Percentiles rank a stretch among this genome's conserved stretches.
Evolutionary conservation across 1,140 invertebrate species (phyloP).

Genomic region (Drosophila dunni): DNA sequence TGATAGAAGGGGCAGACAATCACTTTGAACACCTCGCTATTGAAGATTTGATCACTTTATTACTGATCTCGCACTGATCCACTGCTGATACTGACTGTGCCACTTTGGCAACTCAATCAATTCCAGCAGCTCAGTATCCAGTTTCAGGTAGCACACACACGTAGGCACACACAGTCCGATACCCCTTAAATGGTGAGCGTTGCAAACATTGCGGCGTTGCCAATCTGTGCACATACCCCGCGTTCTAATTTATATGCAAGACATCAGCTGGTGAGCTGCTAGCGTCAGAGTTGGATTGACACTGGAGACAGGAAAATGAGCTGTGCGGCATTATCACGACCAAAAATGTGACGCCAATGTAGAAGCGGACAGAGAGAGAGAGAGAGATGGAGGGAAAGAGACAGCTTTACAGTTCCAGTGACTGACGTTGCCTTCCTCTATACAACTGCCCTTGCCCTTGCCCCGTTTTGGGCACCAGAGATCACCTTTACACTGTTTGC

Average conservation of each 20-base stretch:
- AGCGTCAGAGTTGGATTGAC: conserved; percentile 64
- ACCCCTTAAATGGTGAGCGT: conserved; percentile 22
- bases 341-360: conserved; percentile 79
- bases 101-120: conserved; percentile 15
- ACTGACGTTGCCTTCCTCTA: conserved; percentile 15
- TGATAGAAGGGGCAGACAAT: too few relatives aligned
- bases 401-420: conserved; percentile 50
- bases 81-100: conserved; percentile 35
- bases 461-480: conserved; percentile 18
- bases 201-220: conserved; percentile 7
- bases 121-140: not conserved
- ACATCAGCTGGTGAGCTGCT: conserved; percentile 31
- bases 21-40: conserved; percentile 4
- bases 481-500: conserved; percentile 17
- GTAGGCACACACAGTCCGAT: not conserved
- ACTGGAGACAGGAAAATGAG: conserved; percentile 82
- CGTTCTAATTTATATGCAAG: conserved; percentile 63
- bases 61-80: conserved; percentile 35
- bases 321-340: conserved; percentile 66
- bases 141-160: conserved; percentile 6
- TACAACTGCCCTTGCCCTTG: conserved; percentile 24
- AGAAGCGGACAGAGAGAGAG: conserved; percentile 6
- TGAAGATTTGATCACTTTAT: conserved; percentile 52
- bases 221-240: conserved; percentile 12
- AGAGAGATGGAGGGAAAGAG: not conserved